A percentile compares a stretch with the other conserved stretches of the same genome.
phyloP scores from a whole-genome alignment of 2,113 vertebrate genomes.

The Nansenia antarctica region DNA sequence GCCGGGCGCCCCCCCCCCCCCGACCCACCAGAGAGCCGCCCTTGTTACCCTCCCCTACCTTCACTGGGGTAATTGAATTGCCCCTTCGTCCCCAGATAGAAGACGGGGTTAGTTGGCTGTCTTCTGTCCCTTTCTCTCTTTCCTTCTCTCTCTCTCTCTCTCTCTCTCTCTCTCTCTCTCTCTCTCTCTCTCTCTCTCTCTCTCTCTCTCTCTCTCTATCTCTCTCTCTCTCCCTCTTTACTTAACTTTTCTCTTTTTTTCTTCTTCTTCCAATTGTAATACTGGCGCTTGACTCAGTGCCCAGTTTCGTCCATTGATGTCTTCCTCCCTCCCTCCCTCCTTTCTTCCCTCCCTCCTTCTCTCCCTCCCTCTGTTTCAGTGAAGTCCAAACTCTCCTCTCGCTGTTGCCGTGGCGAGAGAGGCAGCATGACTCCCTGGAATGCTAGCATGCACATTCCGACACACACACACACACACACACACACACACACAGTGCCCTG shows the following conservation, averaged over 20 bases:
- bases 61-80: not conserved
- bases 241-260: not conserved
- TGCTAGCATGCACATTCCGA: constrained; percentile 55
- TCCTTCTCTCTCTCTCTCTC: not conserved
- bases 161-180: not conserved
- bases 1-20: not conserved
- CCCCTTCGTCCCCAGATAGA: not conserved
- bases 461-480: constrained; percentile 17
- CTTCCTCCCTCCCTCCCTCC: not conserved
- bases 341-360: not conserved
- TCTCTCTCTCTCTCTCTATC: not conserved
- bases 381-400: not conserved
- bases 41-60: not conserved
- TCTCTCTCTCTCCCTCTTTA: not conserved
- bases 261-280: not conserved
- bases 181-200: not conserved
- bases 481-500: constrained; percentile 47
- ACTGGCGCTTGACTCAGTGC: not conserved
- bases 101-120: not conserved
- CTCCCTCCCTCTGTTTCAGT: not conserved
- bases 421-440: constrained; percentile 59
- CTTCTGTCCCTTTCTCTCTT: not conserved
- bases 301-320: constrained; percentile 8
- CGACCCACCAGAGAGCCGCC: not conserved
- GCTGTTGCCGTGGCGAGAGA: constrained; percentile 46